Conservation (phyloP, 2,888 invertebrate species). For the Pollenia angustigena region DNA sequence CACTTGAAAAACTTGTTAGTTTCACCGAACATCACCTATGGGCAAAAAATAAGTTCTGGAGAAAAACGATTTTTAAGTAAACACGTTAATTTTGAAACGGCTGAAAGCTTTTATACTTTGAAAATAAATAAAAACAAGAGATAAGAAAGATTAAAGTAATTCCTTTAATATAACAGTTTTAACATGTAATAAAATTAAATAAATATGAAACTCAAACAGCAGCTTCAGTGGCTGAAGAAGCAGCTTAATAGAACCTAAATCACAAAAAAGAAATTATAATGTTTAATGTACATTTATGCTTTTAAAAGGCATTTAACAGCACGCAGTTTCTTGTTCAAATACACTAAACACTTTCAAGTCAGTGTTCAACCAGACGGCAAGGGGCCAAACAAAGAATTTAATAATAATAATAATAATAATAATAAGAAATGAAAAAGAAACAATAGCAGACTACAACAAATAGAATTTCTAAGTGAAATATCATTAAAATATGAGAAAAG, state of each 20-base stretch:
- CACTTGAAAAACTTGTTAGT: too few relatives aligned
- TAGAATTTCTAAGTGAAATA: conserved; percentile 60
- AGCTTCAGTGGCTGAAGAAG: neutral
- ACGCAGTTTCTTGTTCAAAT: conserved; percentile 45
- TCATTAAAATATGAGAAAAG: conserved; percentile 33
- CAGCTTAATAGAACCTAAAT: neutral
- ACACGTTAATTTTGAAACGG: too few relatives aligned
- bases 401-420: conserved; percentile 4
- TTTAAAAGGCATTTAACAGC: conserved; percentile 53
- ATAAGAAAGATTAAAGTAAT: neutral
- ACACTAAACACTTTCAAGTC: conserved; percentile 4
- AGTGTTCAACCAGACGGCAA: neutral
- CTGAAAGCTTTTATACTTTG: too few relatives aligned
- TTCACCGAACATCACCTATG: too few relatives aligned
- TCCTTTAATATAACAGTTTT: neutral
- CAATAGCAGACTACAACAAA: conserved; percentile 7
- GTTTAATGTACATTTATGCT: neutral
- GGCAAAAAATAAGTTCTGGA: too few relatives aligned
- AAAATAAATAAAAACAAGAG: conserved; percentile 27
- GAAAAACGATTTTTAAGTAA: too few relatives aligned
- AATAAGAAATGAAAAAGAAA: conserved; percentile 15
- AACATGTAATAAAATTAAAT: conserved; percentile 27
- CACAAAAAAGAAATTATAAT: conserved; percentile 26
- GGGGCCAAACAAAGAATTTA: neutral
- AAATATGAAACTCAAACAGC: neutral